Conservation (phyloP, 2,113 vertebrate genomes). For the Solea solea region DNA sequence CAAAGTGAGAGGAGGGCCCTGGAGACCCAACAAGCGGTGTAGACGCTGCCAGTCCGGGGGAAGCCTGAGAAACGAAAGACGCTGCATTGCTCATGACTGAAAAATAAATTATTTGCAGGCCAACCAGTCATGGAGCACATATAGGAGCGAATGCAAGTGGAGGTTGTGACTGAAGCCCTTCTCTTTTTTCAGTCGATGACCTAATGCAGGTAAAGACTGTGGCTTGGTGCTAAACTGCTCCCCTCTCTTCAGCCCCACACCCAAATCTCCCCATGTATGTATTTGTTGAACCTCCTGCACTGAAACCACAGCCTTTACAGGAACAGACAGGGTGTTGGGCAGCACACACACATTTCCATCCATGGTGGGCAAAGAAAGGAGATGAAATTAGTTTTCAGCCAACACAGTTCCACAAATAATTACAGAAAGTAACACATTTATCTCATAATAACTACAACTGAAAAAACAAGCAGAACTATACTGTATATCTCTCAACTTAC, state of each 20-base stretch:
- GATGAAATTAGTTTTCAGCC: conserved; percentile 19
- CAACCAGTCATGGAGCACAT: conserved; percentile 36
- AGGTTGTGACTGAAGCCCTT: conserved; percentile 34
- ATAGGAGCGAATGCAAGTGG: conserved; percentile 10
- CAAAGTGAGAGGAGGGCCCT: conserved; percentile 61
- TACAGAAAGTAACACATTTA: conserved; percentile 1
- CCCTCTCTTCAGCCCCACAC: conserved; percentile 47
- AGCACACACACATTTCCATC: conserved; percentile 50
- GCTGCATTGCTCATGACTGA: conserved; percentile 42
- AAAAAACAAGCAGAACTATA: neutral
- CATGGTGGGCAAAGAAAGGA: conserved; percentile 46
- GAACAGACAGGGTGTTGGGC: conserved; percentile 39
- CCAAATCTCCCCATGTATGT: conserved; percentile 39
- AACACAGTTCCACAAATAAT: conserved; percentile 17
- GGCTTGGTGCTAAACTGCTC: conserved; percentile 10
- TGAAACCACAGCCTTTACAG: conserved; percentile 42
- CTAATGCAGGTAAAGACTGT: conserved; percentile 61
- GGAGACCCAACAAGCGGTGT: conserved; percentile 61
- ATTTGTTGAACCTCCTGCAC: conserved; percentile 66
- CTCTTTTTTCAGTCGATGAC: conserved; percentile 53
- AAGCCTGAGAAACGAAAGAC: conserved; percentile 56
- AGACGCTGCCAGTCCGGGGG: conserved; percentile 58
- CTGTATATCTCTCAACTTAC: neutral
- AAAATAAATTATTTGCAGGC: conserved; percentile 43
- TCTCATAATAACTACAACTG: neutral